Percentiles rank a stretch among this genome's conserved stretches.
These are phyloP conservation scores for Drosophila ambigua DNA, from an alignment of 1,140 invertebrate species.

Conservation along the genomic window DNA sequence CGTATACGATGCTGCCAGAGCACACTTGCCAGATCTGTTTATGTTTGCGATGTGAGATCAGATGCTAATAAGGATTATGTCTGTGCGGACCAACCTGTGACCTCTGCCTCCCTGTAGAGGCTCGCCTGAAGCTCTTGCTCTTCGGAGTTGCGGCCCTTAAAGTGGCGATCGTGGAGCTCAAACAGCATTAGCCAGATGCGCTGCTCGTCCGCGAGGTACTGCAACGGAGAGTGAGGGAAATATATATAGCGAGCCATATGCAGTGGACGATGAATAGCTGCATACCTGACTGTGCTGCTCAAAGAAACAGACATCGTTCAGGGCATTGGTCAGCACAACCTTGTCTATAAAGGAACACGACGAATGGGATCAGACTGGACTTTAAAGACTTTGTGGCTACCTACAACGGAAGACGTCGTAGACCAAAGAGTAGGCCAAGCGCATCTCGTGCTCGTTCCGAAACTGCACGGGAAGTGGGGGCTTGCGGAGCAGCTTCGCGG, in stretches of 20 bases:
- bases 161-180: constrained; percentile 87
- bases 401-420: constrained; percentile 92
- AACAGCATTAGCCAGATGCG: constrained; percentile 87
- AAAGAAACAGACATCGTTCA: constrained; percentile 88
- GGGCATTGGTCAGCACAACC: constrained; percentile 87
- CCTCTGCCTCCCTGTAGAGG: constrained; percentile 84
- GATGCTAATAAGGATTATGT: neutral
- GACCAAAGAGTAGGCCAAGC: constrained; percentile 89
- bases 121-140: constrained; percentile 72
- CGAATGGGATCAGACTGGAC: constrained; percentile 84
- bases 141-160: constrained; percentile 83
- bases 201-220: constrained; percentile 78
- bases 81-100: constrained; percentile 70
- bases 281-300: constrained; percentile 85
- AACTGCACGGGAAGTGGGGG: constrained; percentile 85
- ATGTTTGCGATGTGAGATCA: neutral
- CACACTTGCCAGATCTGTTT: constrained; percentile 85
- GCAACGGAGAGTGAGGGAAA: neutral
- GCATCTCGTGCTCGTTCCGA: constrained; percentile 90
- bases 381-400: constrained; percentile 55
- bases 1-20: constrained; percentile 87
- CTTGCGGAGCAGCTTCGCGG: constrained; percentile 85
- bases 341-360: constrained; percentile 86
- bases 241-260: neutral
- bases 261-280: constrained; percentile 37